Conservation (phyloP, 1,140 invertebrate genomes). For the Delia radicum region DNA sequence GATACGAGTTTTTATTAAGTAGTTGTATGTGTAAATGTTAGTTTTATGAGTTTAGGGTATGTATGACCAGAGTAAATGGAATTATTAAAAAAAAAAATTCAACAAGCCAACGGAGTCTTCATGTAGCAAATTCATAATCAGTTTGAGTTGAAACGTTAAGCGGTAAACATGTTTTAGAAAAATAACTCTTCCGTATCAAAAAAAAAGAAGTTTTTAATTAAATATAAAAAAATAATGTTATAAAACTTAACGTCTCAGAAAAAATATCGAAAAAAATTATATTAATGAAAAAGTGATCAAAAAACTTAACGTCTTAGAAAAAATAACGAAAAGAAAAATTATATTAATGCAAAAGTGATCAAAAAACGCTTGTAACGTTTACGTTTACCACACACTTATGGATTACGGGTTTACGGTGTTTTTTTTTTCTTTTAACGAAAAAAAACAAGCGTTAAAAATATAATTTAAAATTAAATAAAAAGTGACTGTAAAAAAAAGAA, state of each 20-base stretch:
- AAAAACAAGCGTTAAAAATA: slow-evolving; percentile 29
- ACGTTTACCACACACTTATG: slow-evolving; percentile 33
- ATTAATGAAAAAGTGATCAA: too few species aligned
- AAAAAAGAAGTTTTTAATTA: slow-evolving; percentile 23
- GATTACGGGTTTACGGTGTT: slow-evolving; percentile 45
- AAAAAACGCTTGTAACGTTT: slow-evolving; percentile 29
- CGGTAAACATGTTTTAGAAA: slow-evolving; percentile 52
- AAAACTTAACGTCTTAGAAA: slow-evolving; percentile 17
- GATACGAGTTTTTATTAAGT: background rate
- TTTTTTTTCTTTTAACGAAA: too few species aligned
- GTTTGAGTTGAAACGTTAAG: slow-evolving; percentile 52
- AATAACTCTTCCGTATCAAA: slow-evolving; percentile 34
- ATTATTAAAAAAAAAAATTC: slow-evolving; percentile 36
- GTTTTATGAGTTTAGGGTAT: slow-evolving; percentile 11
- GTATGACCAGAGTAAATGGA: background rate
- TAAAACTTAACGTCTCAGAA: slow-evolving; percentile 17
- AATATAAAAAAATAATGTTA: background rate
- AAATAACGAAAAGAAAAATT: background rate
- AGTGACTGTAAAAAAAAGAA: background rate
- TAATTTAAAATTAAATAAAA: slow-evolving; percentile 26
- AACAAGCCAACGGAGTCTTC: slow-evolving; percentile 53
- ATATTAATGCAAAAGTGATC: slow-evolving; percentile 28
- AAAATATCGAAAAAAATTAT: background rate
- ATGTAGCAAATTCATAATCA: slow-evolving; percentile 49
- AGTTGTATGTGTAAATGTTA: background rate